Evolutionary conservation across 1,140 invertebrate genomes (phyloP).

Genomic region (Calephelis virginiensis): DNA sequence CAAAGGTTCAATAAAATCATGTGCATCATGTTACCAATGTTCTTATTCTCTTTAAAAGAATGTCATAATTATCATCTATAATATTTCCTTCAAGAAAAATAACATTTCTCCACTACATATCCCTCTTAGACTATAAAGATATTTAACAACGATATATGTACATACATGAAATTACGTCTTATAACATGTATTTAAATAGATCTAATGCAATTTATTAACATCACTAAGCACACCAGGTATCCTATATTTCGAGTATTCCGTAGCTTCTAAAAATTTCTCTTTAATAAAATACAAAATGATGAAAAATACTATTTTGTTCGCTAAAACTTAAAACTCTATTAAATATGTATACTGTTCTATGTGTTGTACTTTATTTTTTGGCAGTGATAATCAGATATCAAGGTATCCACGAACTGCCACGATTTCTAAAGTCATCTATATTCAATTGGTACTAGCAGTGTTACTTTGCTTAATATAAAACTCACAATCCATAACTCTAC

Average conservation of each 20-base stretch:
- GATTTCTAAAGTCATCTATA: conserved; percentile 18
- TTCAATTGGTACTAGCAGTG: conserved; percentile 4
- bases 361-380: conserved; percentile 64
- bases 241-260: conserved; percentile 42
- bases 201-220: conserved; percentile 34
- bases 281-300: conserved; percentile 36
- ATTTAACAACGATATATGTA: conserved; percentile 55
- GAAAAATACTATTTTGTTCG: conserved; percentile 34
- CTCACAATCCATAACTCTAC: conserved; percentile 19
- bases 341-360: conserved; percentile 33
- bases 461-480: conserved; percentile 18
- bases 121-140: conserved; percentile 58
- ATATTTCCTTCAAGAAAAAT: conserved; percentile 61
- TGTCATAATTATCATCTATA: conserved; percentile 46
- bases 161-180: conserved; percentile 51
- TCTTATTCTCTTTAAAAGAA: conserved; percentile 53
- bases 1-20: conserved; percentile 59
- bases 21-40: conserved; percentile 61
- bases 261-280: conserved; percentile 37
- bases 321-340: conserved; percentile 29
- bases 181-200: conserved; percentile 38
- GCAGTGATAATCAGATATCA: conserved; percentile 57
- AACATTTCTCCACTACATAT: conserved; percentile 51
- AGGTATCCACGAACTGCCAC: conserved; percentile 35
- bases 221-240: conserved; percentile 38